phyloP scores from a whole-genome alignment of 2,888 invertebrate genomes.

The Hydriomena furcata region DNA sequence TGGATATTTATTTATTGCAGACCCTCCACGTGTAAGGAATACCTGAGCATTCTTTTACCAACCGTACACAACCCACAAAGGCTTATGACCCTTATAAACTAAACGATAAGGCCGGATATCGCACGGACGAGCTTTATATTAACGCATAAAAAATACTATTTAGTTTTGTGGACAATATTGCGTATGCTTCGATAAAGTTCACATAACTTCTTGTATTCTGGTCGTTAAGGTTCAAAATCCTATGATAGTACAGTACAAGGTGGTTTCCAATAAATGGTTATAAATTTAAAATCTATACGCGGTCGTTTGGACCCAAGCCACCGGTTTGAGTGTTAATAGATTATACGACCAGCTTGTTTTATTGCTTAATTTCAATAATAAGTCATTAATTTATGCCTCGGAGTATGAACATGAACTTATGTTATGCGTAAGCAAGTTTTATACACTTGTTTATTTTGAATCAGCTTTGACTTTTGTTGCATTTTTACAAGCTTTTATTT shows the following conservation, averaged over 20 bases:
- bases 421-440: constrained; percentile 1
- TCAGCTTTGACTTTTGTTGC: too few relatives aligned
- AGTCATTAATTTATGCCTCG: constrained; percentile 24
- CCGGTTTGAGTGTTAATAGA: constrained; percentile 77
- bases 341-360: constrained; percentile 44
- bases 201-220: not conserved
- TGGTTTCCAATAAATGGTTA: constrained; percentile 54
- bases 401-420: constrained; percentile 6
- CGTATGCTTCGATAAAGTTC: not conserved
- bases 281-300: constrained; percentile 72
- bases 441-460: not conserved
- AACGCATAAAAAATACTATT: constrained; percentile 24
- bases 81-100: constrained; percentile 27
- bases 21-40: constrained; percentile 73
- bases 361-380: constrained; percentile 50
- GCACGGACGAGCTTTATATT: not conserved
- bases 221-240: constrained; percentile 4
- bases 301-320: constrained; percentile 59
- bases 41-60: constrained; percentile 47
- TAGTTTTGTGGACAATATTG: constrained; percentile 24
- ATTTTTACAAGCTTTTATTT: too few relatives aligned
- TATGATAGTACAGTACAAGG: constrained; percentile 1
- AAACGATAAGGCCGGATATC: constrained; percentile 38
- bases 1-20: constrained; percentile 79
- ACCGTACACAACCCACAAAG: constrained; percentile 13